phyloP scores from a whole-genome alignment of 2,888 invertebrate genomes.

The Pammene aurita region DNA sequence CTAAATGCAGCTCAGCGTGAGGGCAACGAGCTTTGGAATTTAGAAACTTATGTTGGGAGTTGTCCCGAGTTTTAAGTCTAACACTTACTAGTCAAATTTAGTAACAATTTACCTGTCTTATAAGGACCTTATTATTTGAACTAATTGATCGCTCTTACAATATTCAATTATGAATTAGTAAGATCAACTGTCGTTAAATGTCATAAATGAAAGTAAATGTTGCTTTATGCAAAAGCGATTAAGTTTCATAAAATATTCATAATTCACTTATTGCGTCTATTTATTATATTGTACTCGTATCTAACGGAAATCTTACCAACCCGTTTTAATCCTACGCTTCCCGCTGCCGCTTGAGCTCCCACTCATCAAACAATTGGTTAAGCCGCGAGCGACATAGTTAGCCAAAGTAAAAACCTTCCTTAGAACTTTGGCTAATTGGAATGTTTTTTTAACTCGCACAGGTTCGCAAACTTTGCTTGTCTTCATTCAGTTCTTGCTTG shows the following conservation, averaged over 20 bases:
- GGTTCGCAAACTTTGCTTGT: constrained; percentile 31
- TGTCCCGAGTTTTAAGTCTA: not conserved
- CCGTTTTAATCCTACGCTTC: not conserved
- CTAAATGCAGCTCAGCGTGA: not conserved
- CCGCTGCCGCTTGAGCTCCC: constrained; percentile 4
- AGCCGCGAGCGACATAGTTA: constrained; percentile 35
- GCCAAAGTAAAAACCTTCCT: constrained; percentile 38
- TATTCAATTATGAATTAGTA: too few species aligned
- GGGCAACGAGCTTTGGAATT: not conserved
- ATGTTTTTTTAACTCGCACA: constrained; percentile 32
- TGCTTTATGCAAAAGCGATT: too few species aligned
- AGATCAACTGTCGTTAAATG: too few species aligned
- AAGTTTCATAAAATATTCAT: too few species aligned
- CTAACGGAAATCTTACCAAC: too few species aligned
- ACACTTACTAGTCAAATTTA: too few species aligned
- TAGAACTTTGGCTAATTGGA: constrained; percentile 39
- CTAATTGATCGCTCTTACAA: too few species aligned
- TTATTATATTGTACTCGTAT: too few species aligned
- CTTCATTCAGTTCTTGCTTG: constrained; percentile 28
- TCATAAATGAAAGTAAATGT: too few species aligned
- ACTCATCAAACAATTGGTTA: constrained; percentile 23
- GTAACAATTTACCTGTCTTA: too few species aligned
- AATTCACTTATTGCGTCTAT: too few species aligned
- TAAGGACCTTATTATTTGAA: too few species aligned
- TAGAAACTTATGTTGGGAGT: not conserved